Evolutionary conservation across 2,888 invertebrate genomes (phyloP), one percentile per base, ranked within the genome.

Genomic region (Drosophila sordidapex): DNA sequence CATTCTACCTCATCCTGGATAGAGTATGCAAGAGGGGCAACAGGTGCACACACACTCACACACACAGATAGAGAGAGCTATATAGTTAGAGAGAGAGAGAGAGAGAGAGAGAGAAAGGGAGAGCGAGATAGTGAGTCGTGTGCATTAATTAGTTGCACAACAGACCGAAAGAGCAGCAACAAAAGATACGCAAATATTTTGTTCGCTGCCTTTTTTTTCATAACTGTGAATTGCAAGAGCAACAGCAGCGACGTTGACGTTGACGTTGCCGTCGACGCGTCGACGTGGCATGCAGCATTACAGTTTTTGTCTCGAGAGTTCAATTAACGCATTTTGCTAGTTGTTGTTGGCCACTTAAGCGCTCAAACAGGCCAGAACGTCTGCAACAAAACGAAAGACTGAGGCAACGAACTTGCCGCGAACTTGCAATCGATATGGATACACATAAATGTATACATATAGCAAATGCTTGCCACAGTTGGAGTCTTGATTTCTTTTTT

Each of bases 281-380:
- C 1, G 60, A 72, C 75, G 74, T 59, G 82, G 81, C 70, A 79
- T 74, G 87, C 87, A 78, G 87, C 83, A 76, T 88, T 90, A 77
- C 87, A 80, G 89, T 89, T 84, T 86, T 82, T 86, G 89, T 90
- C 90, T 89, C 90, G 85, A 83, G 78, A 87, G 90, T 87, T 87
- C 87, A 87, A 87, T 90, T 90, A 87, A 90, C 85, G 85, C 85
- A 89, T 86, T 74, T 83, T 81, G 70, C 84, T 77, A 57, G 70
- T 27, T 67, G 60, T 21, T 60, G 70, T 58, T 53, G 60, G 51
- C 85, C 87, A 87, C 90, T 90, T 90, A 87, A 73, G 31, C 53
- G 85, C 87, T 89, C 90, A 89, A 90, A 87, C 90, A 90, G 90
- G 88, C 90, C 90, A 90, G 90, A 89, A 89, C 90, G 90, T 90